Conservation (phyloP, 2,113 vertebrate species). For the Aspidoscelis tigris region DNA sequence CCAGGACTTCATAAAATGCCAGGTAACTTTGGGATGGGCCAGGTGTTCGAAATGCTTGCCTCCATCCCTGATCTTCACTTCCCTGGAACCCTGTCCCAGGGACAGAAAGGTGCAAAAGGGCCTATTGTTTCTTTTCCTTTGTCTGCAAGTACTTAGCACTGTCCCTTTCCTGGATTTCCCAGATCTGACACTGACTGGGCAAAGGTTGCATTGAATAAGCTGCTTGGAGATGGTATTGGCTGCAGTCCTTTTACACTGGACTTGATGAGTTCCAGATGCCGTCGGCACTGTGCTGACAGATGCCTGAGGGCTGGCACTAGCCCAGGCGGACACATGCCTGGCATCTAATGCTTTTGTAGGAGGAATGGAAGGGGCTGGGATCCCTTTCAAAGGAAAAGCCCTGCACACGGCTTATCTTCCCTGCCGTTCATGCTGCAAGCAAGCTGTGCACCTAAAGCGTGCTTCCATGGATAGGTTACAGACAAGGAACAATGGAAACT, state of each 20-base stretch:
- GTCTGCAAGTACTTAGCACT: neutral
- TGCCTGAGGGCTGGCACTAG: neutral
- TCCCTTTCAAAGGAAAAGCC: constrained; percentile 2
- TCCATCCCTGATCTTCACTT: no score
- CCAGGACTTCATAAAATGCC: no score
- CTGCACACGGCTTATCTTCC: neutral
- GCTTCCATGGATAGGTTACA: no score
- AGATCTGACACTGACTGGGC: neutral
- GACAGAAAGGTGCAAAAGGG: no score
- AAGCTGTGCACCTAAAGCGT: no score
- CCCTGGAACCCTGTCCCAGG: no score
- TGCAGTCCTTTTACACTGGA: neutral
- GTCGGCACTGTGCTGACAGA: neutral
- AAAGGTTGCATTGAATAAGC: no score
- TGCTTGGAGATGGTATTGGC: neutral
- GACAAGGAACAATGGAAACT: no score
- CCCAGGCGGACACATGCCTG: neutral
- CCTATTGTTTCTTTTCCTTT: neutral
- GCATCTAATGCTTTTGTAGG: neutral
- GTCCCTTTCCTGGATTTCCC: neutral
- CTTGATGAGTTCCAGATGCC: constrained; percentile 21
- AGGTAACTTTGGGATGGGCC: no score
- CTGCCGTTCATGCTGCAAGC: neutral
- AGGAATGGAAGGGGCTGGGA: neutral
- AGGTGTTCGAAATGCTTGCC: no score